These are phyloP conservation scores for Neomonachus schauinslandi DNA, from an alignment of 2,113 vertebrate genomes.

Conservation along the genomic window DNA sequence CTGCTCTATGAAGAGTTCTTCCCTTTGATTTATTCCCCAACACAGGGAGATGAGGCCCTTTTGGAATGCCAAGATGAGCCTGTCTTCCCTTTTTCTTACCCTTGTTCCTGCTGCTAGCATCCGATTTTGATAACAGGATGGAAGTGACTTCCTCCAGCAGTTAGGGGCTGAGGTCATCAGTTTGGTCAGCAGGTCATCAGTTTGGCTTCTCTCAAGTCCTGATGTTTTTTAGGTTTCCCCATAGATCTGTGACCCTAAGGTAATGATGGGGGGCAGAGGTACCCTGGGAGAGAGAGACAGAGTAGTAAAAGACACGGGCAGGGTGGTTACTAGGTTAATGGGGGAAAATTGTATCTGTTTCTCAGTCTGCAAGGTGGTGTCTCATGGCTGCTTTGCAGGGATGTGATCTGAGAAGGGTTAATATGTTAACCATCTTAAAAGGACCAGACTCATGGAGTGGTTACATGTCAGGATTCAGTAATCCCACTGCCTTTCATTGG, in stretches of 20 bases:
- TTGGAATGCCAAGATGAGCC: not conserved
- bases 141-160: not conserved
- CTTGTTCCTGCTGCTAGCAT: not conserved
- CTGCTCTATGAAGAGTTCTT: not conserved
- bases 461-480: not conserved
- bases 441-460: not conserved
- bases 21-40: not conserved
- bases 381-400: not conserved
- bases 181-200: fast-evolving
- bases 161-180: not conserved
- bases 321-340: not conserved
- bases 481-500: not conserved
- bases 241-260: not conserved
- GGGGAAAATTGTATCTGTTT: not conserved
- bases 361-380: not conserved
- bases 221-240: not conserved
- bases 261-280: not conserved
- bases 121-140: not conserved
- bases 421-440: not conserved
- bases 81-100: not conserved
- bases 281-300: not conserved
- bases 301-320: not conserved
- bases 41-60: not conserved
- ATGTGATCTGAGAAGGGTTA: not conserved
- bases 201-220: not conserved